Base-by-base conservation (phyloP, 2,888 invertebrate species). In the Agelastica alni region DNA sequence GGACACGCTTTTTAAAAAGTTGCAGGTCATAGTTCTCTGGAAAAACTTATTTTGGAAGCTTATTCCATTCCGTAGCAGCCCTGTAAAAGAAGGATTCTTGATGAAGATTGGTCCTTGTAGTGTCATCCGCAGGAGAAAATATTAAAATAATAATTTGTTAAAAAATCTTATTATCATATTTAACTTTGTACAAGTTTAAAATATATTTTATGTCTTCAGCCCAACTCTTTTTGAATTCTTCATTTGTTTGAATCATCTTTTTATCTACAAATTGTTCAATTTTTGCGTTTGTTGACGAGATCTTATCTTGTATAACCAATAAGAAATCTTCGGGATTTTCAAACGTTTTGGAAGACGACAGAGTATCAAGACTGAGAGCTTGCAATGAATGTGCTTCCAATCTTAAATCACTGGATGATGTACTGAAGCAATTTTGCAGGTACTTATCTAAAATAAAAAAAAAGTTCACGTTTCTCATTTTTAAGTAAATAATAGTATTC, bases 151-250 rank as follows among this genome's bases (percentile, higher is more conserved):
- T 2, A 28, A 13, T 48, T 37, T 13, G 1, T 44, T 42, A 51
- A 49, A 52, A 28, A 37, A 34, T 46, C 10, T 51, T 53, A 12
- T 53, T 51, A 54, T 69, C 64, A 43, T 71, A 72, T 64, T 69
- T 70, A 2, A 70, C 63, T 28, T 60, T 60, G 53, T 67, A 71
- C 36, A 72, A 58, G 46, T 62, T 59, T 13, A 56, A 43, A 22
- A 73, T 64, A 32, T 52, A 62, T 14, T 65, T 34, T 1, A 70
- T 53, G 12, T 69, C 69, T 28, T 51, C 54, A 0, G 47, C 34
- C 69, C 71, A 73, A 30, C 62, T 67, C 12, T 56, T 45, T 53
- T 64, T 60, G 45, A 66, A 66, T 16, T 51, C 51, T 9, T 62
- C 52, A 13, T 63, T 46, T 14, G 52, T 44, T 22, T 48, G 34